Percentiles rank a stretch among this genome's conserved stretches.
phyloP scores from a whole-genome alignment of 2,888 invertebrate species.

The Eledona agricola region DNA sequence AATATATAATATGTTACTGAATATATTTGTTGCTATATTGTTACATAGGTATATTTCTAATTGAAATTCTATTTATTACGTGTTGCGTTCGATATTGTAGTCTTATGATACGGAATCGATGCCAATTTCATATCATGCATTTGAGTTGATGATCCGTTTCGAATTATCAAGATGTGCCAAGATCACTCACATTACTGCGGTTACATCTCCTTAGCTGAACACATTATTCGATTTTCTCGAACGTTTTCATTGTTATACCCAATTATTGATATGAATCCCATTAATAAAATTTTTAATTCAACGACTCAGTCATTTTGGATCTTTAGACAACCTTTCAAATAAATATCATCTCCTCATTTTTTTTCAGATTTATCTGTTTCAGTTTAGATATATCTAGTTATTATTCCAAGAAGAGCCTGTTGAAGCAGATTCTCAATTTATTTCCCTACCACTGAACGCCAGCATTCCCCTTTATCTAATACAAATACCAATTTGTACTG shows the following conservation, averaged over 20 bases:
- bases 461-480: too few species aligned
- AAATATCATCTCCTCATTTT: too few species aligned
- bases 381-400: too few species aligned
- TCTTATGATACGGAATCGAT: slow-evolving; percentile 44
- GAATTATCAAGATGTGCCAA: slow-evolving; percentile 34
- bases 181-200: slow-evolving; percentile 35
- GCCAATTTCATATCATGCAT: slow-evolving; percentile 50
- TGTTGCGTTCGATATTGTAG: slow-evolving; percentile 34
- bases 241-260: slow-evolving; percentile 56
- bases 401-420: too few species aligned
- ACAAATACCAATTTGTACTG: too few species aligned
- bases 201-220: slow-evolving; percentile 49
- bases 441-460: too few species aligned
- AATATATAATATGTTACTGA: slow-evolving; percentile 51
- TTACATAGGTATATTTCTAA: slow-evolving; percentile 55
- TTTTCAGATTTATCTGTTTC: too few species aligned
- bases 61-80: slow-evolving; percentile 46
- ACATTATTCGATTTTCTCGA: slow-evolving; percentile 48
- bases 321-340: too few species aligned
- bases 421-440: too few species aligned
- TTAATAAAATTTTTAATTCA: slow-evolving; percentile 46
- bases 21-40: slow-evolving; percentile 60
- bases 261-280: slow-evolving; percentile 55
- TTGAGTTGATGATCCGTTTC: slow-evolving; percentile 34
- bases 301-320: slow-evolving; percentile 5